phyloP scores from a whole-genome alignment of 2,113 vertebrate species.

The Ploceus nigricollis region DNA sequence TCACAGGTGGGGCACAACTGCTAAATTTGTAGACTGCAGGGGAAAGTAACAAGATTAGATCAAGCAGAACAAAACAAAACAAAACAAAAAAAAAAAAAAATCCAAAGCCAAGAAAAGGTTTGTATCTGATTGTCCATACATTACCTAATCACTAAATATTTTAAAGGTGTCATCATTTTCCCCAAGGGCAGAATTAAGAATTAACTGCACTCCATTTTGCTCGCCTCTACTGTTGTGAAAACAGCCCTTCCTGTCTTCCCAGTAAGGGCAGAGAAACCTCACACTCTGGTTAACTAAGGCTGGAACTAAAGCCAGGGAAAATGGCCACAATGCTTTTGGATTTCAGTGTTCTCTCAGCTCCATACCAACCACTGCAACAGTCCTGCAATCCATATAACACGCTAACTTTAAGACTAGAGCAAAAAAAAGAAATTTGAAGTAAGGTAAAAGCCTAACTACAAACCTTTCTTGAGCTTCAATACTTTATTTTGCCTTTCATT shows the following conservation, averaged over 20 bases:
- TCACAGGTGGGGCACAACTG: neutral
- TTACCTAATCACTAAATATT: neutral
- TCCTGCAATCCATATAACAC: neutral
- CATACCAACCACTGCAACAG: neutral
- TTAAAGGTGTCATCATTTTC: neutral
- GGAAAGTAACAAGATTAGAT: neutral
- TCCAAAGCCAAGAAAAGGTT: neutral
- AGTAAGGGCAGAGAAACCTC: neutral
- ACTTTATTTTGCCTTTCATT: neutral
- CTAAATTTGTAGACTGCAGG: conserved; percentile 40
- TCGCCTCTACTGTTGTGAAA: neutral
- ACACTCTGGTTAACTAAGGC: neutral
- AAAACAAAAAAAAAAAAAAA: no score
- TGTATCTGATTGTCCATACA: rapidly evolving
- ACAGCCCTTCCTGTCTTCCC: neutral
- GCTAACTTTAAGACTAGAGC: neutral
- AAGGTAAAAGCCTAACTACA: neutral
- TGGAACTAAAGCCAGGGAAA: neutral
- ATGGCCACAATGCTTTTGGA: rapidly evolving
- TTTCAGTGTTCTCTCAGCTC: neutral
- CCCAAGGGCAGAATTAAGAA: neutral
- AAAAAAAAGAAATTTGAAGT: neutral
- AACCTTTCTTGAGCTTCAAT: neutral
- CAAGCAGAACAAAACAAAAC: neutral
- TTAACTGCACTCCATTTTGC: neutral